phyloP scores from a whole-genome alignment of 2,888 invertebrate genomes.

The Chrysina gloriosa region DNA sequence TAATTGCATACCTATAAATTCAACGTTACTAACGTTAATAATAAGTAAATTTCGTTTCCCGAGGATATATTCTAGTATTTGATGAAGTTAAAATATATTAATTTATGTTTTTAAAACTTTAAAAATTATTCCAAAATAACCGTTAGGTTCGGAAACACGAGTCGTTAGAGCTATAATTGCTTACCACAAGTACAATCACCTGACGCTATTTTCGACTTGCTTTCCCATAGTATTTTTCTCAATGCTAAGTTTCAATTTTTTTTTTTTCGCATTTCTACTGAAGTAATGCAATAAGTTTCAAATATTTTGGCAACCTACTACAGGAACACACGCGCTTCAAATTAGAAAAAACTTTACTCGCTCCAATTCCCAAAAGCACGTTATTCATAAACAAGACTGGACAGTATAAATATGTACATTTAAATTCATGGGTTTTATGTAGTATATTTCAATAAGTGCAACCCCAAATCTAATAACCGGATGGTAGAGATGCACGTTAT shows the following conservation, averaged over 20 bases:
- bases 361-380: conserved; percentile 22
- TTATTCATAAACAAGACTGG: conserved; percentile 20
- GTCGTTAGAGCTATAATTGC: conserved; percentile 9
- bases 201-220: conserved; percentile 7
- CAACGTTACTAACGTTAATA: too few relatives aligned
- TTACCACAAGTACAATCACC: conserved; percentile 21
- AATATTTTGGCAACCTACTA: conserved; percentile 27
- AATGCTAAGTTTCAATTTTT: conserved; percentile 14
- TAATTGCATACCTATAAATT: too few relatives aligned
- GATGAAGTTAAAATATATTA: too few relatives aligned
- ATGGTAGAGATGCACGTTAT: neutral
- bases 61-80: too few relatives aligned
- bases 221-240: conserved; percentile 5
- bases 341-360: conserved; percentile 10
- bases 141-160: neutral
- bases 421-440: neutral
- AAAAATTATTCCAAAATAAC: neutral
- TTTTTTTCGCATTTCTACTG: conserved; percentile 19
- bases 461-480: neutral
- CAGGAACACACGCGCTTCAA: conserved; percentile 16
- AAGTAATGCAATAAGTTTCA: conserved; percentile 25
- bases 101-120: too few relatives aligned
- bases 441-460: conserved; percentile 1
- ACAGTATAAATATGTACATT: conserved; percentile 9
- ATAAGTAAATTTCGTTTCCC: too few relatives aligned